Conservation (phyloP, 2,888 invertebrate species). For the Plebejus anna region DNA sequence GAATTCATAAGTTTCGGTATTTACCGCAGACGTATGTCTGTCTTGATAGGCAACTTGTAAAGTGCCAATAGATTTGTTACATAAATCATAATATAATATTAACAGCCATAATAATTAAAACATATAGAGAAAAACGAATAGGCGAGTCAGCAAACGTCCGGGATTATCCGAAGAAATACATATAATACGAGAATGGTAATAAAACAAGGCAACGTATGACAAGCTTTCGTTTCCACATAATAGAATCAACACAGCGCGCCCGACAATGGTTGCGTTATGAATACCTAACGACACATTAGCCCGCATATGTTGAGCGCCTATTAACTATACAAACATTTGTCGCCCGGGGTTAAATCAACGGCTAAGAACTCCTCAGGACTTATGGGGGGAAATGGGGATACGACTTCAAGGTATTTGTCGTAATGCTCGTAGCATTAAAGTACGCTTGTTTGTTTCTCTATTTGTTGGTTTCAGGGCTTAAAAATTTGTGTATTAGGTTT, state of each 20-base stretch:
- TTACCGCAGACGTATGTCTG: too few species aligned
- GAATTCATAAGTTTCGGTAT: too few species aligned
- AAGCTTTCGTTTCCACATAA: slow-evolving; percentile 65
- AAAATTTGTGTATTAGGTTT: background rate
- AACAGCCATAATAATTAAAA: background rate
- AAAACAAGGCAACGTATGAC: slow-evolving; percentile 44
- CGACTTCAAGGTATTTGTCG: background rate
- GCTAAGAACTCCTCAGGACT: slow-evolving; percentile 24
- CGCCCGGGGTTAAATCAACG: slow-evolving; percentile 47
- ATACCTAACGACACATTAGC: slow-evolving; percentile 70
- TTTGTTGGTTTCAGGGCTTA: background rate
- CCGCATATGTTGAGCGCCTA: slow-evolving; percentile 61
- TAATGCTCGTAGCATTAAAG: background rate
- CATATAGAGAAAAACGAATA: background rate
- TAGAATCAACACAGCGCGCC: slow-evolving; percentile 65
- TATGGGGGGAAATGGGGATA: background rate
- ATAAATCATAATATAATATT: background rate
- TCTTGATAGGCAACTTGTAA: too few species aligned
- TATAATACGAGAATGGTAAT: background rate
- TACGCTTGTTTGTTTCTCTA: background rate
- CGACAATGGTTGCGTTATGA: slow-evolving; percentile 68
- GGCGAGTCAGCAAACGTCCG: background rate
- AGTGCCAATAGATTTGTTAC: background rate
- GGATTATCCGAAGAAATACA: slow-evolving; percentile 18
- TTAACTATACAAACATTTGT: slow-evolving; percentile 62